Evolutionary conservation across 2,797 vertebrate species (phyloP).

Genomic region (Pempheris klunzingeri): DNA sequence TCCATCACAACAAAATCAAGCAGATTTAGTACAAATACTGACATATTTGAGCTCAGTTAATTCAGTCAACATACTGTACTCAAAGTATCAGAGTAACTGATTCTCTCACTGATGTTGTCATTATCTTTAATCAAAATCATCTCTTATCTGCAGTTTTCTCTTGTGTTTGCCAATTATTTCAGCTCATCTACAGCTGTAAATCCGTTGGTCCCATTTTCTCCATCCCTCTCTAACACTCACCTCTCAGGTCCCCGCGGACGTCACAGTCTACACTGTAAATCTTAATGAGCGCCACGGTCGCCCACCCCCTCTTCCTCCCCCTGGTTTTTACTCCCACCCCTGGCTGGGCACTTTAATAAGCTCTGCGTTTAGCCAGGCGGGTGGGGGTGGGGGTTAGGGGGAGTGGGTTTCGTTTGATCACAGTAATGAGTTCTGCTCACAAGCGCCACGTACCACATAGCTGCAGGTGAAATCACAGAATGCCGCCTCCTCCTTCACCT

Average conservation of each 20-base stretch:
- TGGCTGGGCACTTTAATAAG: conserved; percentile 85
- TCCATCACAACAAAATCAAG: neutral
- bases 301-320: conserved; percentile 35
- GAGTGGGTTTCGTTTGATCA: conserved; percentile 83
- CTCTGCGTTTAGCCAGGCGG: conserved; percentile 72
- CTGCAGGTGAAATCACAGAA: conserved; percentile 77
- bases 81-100: neutral
- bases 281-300: conserved; percentile 73
- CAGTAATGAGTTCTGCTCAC: conserved; percentile 82
- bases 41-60: neutral
- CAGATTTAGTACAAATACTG: neutral
- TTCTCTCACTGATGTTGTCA: neutral
- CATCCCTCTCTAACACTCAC: conserved; percentile 28
- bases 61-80: neutral
- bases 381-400: conserved; percentile 75
- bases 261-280: conserved; percentile 77
- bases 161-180: conserved; percentile 4
- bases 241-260: conserved; percentile 51
- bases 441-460: conserved; percentile 78
- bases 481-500: conserved; percentile 38
- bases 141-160: neutral
- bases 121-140: neutral
- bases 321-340: conserved; percentile 79
- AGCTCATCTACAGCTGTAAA: conserved; percentile 19
- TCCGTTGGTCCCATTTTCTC: conserved; percentile 18